phyloP scores from a whole-genome alignment of 2,113 vertebrate species.

The Vulpes lagopus region DNA sequence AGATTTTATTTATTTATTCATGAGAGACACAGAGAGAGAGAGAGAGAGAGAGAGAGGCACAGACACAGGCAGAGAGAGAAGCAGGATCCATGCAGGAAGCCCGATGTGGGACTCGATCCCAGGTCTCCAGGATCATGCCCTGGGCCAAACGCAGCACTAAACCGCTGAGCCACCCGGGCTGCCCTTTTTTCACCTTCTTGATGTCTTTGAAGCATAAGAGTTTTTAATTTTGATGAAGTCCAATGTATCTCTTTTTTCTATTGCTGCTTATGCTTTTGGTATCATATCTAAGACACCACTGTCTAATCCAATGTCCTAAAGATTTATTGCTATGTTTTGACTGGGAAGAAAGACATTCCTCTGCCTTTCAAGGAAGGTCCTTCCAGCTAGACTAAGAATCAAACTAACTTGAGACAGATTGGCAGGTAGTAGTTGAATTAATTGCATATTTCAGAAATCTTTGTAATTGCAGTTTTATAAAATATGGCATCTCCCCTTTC shows the following conservation, averaged over 20 bases:
- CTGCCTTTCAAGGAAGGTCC: not conserved
- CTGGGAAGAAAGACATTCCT: not conserved
- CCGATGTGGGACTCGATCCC: too few species aligned
- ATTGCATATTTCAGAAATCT: not conserved
- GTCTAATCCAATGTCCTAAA: not conserved
- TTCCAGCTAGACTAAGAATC: not conserved
- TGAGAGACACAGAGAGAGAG: too few species aligned
- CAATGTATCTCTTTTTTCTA: not conserved
- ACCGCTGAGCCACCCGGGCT: too few species aligned
- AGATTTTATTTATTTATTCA: too few species aligned
- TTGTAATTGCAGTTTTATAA: constrained; percentile 12
- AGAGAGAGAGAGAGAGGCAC: too few species aligned
- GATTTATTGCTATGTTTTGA: not conserved
- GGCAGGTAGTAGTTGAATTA: not conserved
- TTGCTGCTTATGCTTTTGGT: not conserved
- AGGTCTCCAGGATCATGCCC: too few species aligned
- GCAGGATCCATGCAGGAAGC: too few species aligned
- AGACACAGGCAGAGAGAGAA: too few species aligned
- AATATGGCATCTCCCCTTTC: not conserved
- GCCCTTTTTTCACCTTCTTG: not conserved
- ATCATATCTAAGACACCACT: not conserved
- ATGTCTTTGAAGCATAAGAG: not conserved
- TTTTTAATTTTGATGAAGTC: not conserved
- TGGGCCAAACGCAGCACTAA: too few species aligned
- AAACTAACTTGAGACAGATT: not conserved